Evolutionary conservation across 2,113 vertebrate species (phyloP), one percentile per base, ranked within the genome.

Genomic region (Triplophysa rosa): DNA sequence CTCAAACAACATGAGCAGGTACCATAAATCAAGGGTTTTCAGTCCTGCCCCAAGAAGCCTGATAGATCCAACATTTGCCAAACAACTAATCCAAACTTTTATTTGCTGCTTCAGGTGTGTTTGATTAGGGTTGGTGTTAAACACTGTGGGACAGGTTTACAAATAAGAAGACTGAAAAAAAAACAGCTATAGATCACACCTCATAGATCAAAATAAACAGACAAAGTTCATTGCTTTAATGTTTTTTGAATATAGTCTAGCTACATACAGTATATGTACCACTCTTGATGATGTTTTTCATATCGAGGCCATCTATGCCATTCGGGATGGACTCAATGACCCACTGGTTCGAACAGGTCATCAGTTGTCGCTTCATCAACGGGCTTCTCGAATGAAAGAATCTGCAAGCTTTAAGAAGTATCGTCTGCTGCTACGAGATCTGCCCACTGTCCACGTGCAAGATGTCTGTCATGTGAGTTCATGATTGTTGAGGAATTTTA

Each of bases 391-490:
- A 56, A 95, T 99, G 90, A 86, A 90, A 24, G 95, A 96, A 63
- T 95, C 95, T 0, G 89, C 95, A 0, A 93, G 93, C 82, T 93
- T 93, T 84, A 93, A 83, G 84, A 94, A 90, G 62, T 87, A 93
- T 77, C 84, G 71, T 0, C 84, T 81, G 12, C 91, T 94, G 73
- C 84, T 98, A 0, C 70, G 70, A 4, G 90, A 93, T 42, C 88
- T 99, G 63, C 96, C 96, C 0, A 68, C 87, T 10, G 5, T 96
- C 1, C 1, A 89, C 0, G 89, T 97, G 75, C 81, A 91, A 3
- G 95, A 97, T 2, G 96, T 97, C 6, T 87, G 83, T n/a, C 97
- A 99, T 0, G 98, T 99, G 64, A 89, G 95, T 88, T 11, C n/a
- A 21, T 8, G n/a, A 58, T 58, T 19, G n/a, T 8, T 58, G 54